Evolutionary conservation across 2,888 invertebrate species (phyloP), one percentile per base, ranked within the genome.

Genomic region (Eupithecia tripunctaria): DNA sequence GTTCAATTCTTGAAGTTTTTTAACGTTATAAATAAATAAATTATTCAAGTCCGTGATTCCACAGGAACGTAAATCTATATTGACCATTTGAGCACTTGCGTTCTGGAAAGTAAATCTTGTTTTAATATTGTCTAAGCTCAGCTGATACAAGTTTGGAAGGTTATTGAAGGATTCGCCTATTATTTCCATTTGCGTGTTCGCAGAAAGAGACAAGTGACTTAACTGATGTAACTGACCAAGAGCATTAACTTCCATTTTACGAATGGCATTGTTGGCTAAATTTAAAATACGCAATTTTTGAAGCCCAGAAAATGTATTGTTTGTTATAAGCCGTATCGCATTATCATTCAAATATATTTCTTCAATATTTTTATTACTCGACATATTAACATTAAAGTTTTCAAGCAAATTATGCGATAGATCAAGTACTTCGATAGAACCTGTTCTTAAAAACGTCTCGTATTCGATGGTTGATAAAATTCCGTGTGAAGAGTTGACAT

Each of bases 261-360:
- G 51, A 38, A 82, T 76, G n/a, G 77, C 71, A 65, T 82, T 82
- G 32, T 76, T 70, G 5, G 71, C 70, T 41, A 82, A 73, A 71
- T 74, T 69, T 43, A 82, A 73, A 29, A 71, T 74, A 6, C 76
- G 73, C 41, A 80, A 70, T 21, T 65, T 51, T 41, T n/a, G 67
- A 0, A 81, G 73, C 10, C 76, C 67, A 18, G 68, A 66, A 68
- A 82, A 81, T 18, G 75, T 79, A 21, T 77, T 59, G 21, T 73
- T 71, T 8, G 71, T 67, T 21, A 80, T 43, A 5, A 75, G 71
- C 64, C n/a, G 74, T 67, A 82, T 69, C 38, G 72, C 27, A 63
- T 82, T 82, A 38, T 79, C 60, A 64, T 79, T 74, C 6, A 82
- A 68, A 68, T 78, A 67, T 60, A 82, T 70, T 73, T 79, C 76